phyloP scores from a whole-genome alignment of 2,888 invertebrate species.

The Chymomyza procnemis region DNA sequence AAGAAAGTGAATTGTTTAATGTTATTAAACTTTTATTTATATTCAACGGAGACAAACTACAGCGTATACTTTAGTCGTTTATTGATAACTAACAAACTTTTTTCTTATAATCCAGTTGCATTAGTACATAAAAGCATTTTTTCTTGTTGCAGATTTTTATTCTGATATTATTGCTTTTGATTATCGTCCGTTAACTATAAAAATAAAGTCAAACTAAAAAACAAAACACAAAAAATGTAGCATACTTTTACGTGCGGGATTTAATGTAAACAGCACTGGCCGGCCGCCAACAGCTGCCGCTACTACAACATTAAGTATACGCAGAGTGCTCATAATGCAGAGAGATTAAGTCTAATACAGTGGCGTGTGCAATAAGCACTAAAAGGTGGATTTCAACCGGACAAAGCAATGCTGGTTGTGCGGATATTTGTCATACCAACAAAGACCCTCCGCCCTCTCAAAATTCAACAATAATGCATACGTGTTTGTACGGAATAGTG shows the following conservation, averaged over 20 bases:
- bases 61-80: no score
- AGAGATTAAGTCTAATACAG: slow-evolving; percentile 56
- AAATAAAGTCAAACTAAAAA: neutral
- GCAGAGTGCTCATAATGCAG: slow-evolving; percentile 24
- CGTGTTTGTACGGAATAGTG: neutral
- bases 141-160: slow-evolving; percentile 49
- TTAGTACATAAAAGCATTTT: slow-evolving; percentile 40
- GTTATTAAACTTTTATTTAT: no score
- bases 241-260: slow-evolving; percentile 47
- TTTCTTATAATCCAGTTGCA: slow-evolving; percentile 37
- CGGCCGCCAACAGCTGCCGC: neutral
- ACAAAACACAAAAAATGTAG: slow-evolving; percentile 24
- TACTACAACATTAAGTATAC: neutral
- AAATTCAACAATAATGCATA: no score
- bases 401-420: neutral
- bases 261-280: neutral
- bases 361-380: slow-evolving; percentile 37
- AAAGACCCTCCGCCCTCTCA: no score
- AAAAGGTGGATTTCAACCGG: slow-evolving; percentile 30
- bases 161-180: slow-evolving; percentile 39
- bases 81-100: neutral
- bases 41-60: no score
- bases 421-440: no score
- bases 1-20: no score
- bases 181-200: slow-evolving; percentile 15